These are phyloP conservation scores for Neosalanx taihuensis DNA, from an alignment of 2,797 vertebrate species.

Conservation along the genomic window DNA sequence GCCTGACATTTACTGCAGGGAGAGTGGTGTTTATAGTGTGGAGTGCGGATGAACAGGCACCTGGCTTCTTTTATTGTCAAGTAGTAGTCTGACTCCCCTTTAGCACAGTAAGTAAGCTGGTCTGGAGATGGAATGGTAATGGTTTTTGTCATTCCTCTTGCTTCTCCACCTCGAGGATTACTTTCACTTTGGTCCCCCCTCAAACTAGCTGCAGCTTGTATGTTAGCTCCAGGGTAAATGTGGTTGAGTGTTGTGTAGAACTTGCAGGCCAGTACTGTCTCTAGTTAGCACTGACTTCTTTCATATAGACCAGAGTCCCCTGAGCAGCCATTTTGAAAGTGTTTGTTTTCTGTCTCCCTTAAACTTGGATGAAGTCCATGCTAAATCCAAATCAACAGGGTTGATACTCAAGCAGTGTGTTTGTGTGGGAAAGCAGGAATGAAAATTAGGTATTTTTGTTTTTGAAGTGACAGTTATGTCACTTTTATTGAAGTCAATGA, in stretches of 20 bases:
- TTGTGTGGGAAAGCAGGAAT: conserved; percentile 10
- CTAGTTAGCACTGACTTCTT: not conserved
- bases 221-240: not conserved
- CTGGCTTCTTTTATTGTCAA: conserved; percentile 80
- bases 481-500: conserved; percentile 16
- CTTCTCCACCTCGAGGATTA: not conserved
- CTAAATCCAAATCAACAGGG: conserved; percentile 1
- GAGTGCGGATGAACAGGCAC: conserved; percentile 59
- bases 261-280: not conserved
- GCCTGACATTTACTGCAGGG: conserved; percentile 81
- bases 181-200: not conserved
- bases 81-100: conserved; percentile 18
- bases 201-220: not conserved
- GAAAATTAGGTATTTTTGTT: conserved; percentile 10
- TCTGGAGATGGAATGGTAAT: not conserved
- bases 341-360: not conserved
- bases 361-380: not conserved
- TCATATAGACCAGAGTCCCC: not conserved
- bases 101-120: not conserved
- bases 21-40: conserved; percentile 74
- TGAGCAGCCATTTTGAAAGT: conserved; percentile 9
- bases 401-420: not conserved
- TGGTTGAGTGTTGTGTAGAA: not conserved
- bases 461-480: conserved; percentile 6
- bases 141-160: not conserved